Evolutionary conservation across 2,797 vertebrate species (phyloP), one percentile per base, ranked within the genome.

Genomic region (Tapirus indicus): DNA sequence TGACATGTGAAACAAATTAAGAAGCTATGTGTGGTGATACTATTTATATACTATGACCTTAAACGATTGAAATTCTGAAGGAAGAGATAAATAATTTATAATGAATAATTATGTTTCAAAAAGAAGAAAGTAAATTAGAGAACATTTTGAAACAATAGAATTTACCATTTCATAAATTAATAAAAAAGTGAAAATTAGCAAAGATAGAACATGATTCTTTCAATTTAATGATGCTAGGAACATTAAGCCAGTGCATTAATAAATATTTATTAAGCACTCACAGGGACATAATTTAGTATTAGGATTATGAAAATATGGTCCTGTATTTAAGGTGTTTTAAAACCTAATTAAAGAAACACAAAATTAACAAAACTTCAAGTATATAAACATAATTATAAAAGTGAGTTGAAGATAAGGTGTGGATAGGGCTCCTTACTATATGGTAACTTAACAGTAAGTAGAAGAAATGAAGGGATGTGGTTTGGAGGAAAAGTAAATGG

Each of bases 301-400:
- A 89, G 60, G 38, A 91, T 69, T 94, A 87, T 85, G 74, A 89
- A 64, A 92, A 69, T 54, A 82, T 41, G 64, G 89, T 80, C 16
- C 16, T 62, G 52, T 79, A 64, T 62, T 91, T 88, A 86, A 85
- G 47, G 5, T 68, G 5, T 71, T 93, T 84, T 47, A 78, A 88
- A 92, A 49, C 92, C 25, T 60, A 95, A 91, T 91, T 93, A 96
- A 92, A n/a, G 32, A 62, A 90, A 94, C 20, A 85, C 17, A 89
- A 89, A 95, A 83, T 78, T 77, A 77, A 68, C 29, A 66, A 54
- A 86, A 52, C 3, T 60, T 7, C 11, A 74, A 62, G 21, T 38
- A 35, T 49, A 29, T 41, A 64, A 47, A 64, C 3, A 69, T 84
- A 25, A 60, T 71, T 66, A 17, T 23, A 60, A 72, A 79, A 88